phyloP scores from a whole-genome alignment of 2,113 vertebrate genomes.

The Notechis scutatus region DNA sequence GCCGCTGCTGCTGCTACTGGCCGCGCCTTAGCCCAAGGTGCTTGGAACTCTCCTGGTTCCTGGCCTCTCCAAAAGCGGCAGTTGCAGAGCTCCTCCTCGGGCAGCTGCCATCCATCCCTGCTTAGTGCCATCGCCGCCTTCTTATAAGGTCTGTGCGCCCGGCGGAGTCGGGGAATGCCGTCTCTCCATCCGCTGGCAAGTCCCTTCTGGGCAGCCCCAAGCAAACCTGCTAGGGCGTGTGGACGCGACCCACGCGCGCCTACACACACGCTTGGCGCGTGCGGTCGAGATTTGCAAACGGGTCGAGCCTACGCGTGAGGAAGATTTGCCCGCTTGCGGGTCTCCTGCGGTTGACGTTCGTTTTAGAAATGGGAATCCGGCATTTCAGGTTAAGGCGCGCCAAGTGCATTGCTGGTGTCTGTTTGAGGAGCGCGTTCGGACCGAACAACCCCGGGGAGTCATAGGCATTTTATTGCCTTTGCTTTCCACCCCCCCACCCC shows the following conservation, averaged over 20 bases:
- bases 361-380: background rate
- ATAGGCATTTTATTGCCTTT: background rate
- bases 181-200: background rate
- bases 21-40: slow-evolving; percentile 56
- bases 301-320: background rate
- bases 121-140: background rate
- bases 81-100: background rate
- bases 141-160: slow-evolving; percentile 50
- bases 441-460: background rate
- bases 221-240: background rate
- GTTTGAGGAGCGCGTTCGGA: background rate
- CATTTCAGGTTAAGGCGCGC: background rate
- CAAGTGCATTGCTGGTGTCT: background rate
- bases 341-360: background rate
- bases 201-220: rapidly evolving
- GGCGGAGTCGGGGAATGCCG: slow-evolving; percentile 4
- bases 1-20: background rate
- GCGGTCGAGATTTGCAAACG: background rate
- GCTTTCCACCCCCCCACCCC: too few species aligned
- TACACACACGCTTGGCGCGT: rapidly evolving
- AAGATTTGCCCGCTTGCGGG: background rate
- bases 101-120: background rate
- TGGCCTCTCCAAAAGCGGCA: background rate
- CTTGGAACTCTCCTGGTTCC: slow-evolving; percentile 24
- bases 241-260: background rate